These are phyloP conservation scores for Sphenopsis melanotis DNA, from an alignment of 2,797 vertebrate species.

Conservation along the genomic window DNA sequence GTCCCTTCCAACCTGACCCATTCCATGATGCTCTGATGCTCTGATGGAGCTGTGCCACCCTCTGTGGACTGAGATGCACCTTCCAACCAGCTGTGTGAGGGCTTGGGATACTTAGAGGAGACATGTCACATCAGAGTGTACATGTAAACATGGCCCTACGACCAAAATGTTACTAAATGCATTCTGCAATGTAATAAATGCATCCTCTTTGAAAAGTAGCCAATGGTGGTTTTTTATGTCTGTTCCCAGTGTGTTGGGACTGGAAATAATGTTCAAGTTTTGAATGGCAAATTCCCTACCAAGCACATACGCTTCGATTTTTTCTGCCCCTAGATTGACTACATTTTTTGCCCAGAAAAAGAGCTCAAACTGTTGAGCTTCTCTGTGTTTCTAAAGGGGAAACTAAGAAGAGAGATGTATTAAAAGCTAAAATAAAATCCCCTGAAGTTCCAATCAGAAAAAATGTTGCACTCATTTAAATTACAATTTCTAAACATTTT, in stretches of 20 bases:
- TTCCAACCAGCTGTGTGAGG: neutral
- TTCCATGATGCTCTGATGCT: neutral
- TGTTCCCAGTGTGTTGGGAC: rapidly evolving
- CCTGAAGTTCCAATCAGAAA: neutral
- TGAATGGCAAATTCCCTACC: neutral
- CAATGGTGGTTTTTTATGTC: rapidly evolving
- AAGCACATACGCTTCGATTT: rapidly evolving
- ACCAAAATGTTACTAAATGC: neutral
- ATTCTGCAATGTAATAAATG: neutral
- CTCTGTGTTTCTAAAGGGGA: neutral
- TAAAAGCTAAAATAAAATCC: neutral
- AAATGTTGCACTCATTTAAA: neutral
- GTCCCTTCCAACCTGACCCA: neutral
- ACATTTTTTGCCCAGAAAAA: rapidly evolving
- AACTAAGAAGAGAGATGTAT: neutral
- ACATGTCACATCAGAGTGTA: rapidly evolving
- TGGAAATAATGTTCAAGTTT: neutral
- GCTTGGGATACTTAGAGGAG: neutral
- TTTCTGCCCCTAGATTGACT: neutral
- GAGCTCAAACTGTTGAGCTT: neutral
- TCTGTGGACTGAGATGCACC: neutral
- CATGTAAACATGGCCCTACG: neutral
- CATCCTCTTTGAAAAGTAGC: neutral
- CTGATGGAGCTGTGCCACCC: neutral
- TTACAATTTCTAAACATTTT: neutral